These are phyloP conservation scores for Halichondria panicea DNA, from an alignment of 37 sponge, comb jelly and placozoan species.

Conservation along the genomic window DNA sequence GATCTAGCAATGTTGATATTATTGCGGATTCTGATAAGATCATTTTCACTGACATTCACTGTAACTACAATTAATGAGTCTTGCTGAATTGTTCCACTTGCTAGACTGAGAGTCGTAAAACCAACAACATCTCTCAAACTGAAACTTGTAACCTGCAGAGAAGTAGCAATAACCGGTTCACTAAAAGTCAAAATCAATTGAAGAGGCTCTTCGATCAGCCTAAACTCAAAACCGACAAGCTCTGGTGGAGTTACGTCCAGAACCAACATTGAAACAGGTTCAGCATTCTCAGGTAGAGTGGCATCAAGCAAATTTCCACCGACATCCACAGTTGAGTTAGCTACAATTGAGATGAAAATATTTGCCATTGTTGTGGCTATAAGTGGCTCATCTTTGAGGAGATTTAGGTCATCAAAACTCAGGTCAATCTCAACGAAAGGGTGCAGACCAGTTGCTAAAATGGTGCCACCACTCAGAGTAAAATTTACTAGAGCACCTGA, in stretches of 20 bases:
- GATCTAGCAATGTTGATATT: constrained; percentile 32
- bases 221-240: constrained; percentile 68
- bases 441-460: constrained; percentile 17
- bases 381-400: constrained; percentile 49
- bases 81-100: constrained; percentile 16
- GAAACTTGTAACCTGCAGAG: constrained; percentile 28
- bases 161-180: constrained; percentile 61
- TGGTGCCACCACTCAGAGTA: constrained; percentile 35
- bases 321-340: constrained; percentile 53
- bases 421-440: constrained; percentile 53
- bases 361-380: constrained; percentile 43
- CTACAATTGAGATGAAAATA: constrained; percentile 55
- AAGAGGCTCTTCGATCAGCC: constrained; percentile 68
- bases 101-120: neutral
- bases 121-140: constrained; percentile 31
- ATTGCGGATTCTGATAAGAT: constrained; percentile 32
- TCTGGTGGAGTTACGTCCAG: constrained; percentile 65
- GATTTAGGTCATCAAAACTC: constrained; percentile 50
- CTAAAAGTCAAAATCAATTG: constrained; percentile 65
- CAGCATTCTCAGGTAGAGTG: constrained; percentile 22
- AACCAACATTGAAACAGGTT: constrained; percentile 19
- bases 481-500: constrained; percentile 14
- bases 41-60: constrained; percentile 31
- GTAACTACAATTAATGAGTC: constrained; percentile 29
- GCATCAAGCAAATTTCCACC: constrained; percentile 27